Evolutionary conservation across 2,797 vertebrate species (phyloP).

Genomic region (Cyprinodon diabolis): DNA sequence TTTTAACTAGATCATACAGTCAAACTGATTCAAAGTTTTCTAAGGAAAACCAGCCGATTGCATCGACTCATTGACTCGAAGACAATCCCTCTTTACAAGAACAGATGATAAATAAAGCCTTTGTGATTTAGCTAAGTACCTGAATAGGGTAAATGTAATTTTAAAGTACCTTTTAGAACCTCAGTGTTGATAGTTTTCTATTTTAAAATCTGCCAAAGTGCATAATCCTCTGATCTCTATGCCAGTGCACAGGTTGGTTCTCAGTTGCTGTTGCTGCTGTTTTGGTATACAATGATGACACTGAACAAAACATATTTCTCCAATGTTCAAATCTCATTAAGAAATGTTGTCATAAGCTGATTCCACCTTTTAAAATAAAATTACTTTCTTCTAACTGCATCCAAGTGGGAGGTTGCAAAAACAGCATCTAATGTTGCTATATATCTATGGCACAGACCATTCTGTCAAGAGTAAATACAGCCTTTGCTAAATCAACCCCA

Average conservation of each 20-base stretch:
- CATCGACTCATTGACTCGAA: no score
- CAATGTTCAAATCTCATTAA: not conserved
- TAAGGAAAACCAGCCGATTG: no score
- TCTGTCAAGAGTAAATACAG: slow-evolving; percentile 54
- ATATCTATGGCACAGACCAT: slow-evolving; percentile 31
- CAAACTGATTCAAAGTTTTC: no score
- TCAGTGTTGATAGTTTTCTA: not conserved
- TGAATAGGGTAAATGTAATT: no score
- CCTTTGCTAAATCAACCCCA: slow-evolving; percentile 61
- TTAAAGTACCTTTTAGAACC: not conserved
- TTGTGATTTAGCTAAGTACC: no score
- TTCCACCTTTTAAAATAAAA: not conserved
- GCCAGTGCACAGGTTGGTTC: not conserved
- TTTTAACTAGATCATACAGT: no score
- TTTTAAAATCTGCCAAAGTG: not conserved
- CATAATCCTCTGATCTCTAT: not conserved
- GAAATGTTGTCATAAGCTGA: not conserved
- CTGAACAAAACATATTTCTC: not conserved
- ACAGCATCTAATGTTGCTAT: slow-evolving; percentile 4
- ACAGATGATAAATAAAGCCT: no score
- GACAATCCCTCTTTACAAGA: no score
- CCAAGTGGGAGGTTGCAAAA: slow-evolving; percentile 10
- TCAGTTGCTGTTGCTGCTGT: not conserved
- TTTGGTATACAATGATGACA: not conserved
- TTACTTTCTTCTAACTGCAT: not conserved